These are phyloP conservation scores for Crocodylus rhombifer DNA, from an alignment of 2,797 vertebrate genomes.

Conservation along the genomic window DNA sequence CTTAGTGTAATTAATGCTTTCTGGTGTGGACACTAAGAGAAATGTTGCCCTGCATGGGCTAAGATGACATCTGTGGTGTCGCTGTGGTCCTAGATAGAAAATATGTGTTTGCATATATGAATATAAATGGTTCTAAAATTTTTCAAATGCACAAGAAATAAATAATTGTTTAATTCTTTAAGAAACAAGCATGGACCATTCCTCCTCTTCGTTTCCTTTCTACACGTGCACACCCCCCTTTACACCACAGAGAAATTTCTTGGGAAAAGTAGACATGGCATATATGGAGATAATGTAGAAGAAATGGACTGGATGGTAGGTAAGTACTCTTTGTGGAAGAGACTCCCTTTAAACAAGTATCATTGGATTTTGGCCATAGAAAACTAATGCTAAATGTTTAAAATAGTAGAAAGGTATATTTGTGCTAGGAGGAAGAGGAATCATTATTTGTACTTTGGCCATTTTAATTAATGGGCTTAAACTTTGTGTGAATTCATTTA, in stretches of 20 bases:
- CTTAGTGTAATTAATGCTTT: too few relatives aligned
- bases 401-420: neutral
- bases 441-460: neutral
- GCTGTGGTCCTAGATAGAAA: neutral
- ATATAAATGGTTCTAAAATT: neutral
- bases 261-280: conserved; percentile 87
- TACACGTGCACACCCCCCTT: conserved; percentile 85
- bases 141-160: neutral
- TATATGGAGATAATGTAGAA: conserved; percentile 91
- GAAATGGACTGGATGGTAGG: conserved; percentile 91
- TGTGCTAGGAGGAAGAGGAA: neutral
- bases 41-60: neutral
- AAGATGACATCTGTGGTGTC: too few relatives aligned
- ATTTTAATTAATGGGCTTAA: neutral
- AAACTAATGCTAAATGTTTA: neutral
- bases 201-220: conserved; percentile 83
- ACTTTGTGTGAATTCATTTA: neutral
- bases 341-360: neutral
- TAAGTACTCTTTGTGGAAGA: conserved; percentile 64
- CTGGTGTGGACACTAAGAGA: neutral
- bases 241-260: conserved; percentile 77
- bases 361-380: neutral
- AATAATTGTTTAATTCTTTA: neutral
- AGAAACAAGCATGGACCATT: conserved; percentile 87
- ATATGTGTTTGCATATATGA: neutral